Evolutionary conservation across 2,888 invertebrate genomes (phyloP).

Genomic region (Branchellion lobata): DNA sequence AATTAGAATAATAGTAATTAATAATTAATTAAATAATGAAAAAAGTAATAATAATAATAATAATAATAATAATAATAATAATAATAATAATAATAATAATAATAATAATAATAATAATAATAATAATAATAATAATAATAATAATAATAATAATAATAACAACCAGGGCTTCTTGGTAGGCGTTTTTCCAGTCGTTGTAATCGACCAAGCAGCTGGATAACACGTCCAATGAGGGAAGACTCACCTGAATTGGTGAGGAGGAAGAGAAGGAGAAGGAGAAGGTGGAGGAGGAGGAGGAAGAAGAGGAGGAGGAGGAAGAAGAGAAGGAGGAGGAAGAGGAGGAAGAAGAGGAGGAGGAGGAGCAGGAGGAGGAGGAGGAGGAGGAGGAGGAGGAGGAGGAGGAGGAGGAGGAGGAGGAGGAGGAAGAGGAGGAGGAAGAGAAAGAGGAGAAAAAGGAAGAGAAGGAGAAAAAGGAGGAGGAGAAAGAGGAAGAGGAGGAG

Average conservation of each 20-base stretch:
- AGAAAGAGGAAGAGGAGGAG: neutral
- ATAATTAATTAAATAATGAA: too few relatives aligned
- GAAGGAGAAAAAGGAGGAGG: neutral
- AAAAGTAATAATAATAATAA: too few relatives aligned
- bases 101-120: too few relatives aligned
- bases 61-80: too few relatives aligned
- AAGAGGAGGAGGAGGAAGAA: neutral
- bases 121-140: too few relatives aligned
- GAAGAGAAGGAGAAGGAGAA: neutral
- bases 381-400: neutral
- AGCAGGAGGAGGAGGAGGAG: too few relatives aligned
- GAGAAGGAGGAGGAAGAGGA: neutral
- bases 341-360: neutral
- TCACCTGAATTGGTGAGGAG: neutral
- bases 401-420: neutral
- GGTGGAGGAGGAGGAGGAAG: neutral
- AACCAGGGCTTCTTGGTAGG: neutral
- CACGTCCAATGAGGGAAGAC: slow-evolving; percentile 10
- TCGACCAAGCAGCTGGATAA: neutral
- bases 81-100: too few relatives aligned
- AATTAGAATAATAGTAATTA: too few relatives aligned
- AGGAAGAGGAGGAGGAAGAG: neutral
- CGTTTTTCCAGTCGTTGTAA: slow-evolving; percentile 11
- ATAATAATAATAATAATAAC: neutral
- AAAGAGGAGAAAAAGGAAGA: neutral